These are phyloP conservation scores for Samia ricini DNA, from an alignment of 1,140 invertebrate species.

Conservation along the genomic window DNA sequence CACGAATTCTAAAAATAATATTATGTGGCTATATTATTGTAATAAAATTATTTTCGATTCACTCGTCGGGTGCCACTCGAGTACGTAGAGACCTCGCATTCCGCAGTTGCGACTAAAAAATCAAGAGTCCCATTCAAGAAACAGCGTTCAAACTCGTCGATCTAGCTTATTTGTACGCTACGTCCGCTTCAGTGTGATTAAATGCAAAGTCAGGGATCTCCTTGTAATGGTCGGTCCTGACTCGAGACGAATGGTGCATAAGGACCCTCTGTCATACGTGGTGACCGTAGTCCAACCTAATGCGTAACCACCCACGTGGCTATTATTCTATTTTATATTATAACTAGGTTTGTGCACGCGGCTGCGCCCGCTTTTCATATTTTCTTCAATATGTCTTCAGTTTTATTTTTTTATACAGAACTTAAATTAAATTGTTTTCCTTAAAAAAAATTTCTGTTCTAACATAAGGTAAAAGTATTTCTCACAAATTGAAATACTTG, in stretches of 20 bases:
- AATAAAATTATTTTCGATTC: neutral
- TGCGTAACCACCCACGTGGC: constrained; percentile 40
- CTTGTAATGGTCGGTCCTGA: constrained; percentile 30
- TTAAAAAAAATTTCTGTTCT: no score
- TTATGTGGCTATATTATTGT: no score
- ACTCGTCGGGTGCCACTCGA: constrained; percentile 1
- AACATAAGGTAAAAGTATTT: no score
- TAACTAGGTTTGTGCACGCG: no score
- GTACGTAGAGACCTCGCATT: constrained; percentile 39
- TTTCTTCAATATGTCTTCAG: no score
- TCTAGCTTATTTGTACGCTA: constrained; percentile 18
- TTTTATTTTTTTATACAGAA: no score
- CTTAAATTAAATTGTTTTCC: no score
- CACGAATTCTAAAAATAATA: no score
- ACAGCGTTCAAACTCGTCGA: constrained; percentile 3
- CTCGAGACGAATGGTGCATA: constrained; percentile 29
- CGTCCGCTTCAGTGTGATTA: neutral
- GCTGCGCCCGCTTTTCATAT: no score
- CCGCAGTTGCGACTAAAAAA: constrained; percentile 54
- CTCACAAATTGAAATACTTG: no score
- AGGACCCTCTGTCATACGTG: constrained; percentile 41
- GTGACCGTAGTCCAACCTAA: constrained; percentile 43
- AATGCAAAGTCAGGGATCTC: constrained; percentile 21
- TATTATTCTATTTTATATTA: constrained; percentile 8
- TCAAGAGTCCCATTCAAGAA: constrained; percentile 17